A percentile compares a stretch with the other conserved stretches of the same genome.
Conservation (phyloP, 2,888 invertebrate species). For the Cephalotes varians region DNA sequence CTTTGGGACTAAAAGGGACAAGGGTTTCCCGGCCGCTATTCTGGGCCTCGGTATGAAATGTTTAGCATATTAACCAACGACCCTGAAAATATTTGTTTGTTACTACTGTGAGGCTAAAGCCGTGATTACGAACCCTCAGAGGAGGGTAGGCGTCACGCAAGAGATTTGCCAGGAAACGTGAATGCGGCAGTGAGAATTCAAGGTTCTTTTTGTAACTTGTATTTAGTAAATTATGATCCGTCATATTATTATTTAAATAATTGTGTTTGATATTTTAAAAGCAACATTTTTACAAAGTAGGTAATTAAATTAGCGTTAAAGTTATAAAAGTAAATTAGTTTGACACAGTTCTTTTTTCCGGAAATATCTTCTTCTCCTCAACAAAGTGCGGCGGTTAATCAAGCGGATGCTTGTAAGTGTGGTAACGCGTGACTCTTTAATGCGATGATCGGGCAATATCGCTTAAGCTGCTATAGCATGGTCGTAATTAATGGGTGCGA, state of each 20-base stretch:
- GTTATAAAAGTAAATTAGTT: conserved; percentile 1
- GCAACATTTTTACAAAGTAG: neutral
- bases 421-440: conserved; percentile 72
- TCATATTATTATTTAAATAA: conserved; percentile 8
- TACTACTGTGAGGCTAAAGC: conserved; percentile 65
- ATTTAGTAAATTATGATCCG: neutral
- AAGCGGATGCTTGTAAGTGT: conserved; percentile 51
- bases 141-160: conserved; percentile 55
- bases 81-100: conserved; percentile 67
- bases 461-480: conserved; percentile 66
- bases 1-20: conserved; percentile 77
- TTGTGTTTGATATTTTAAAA: neutral
- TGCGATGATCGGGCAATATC: conserved; percentile 71
- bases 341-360: neutral
- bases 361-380: neutral
- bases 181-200: neutral
- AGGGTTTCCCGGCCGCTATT: conserved; percentile 61
- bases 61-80: conserved; percentile 75
- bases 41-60: conserved; percentile 79
- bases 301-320: conserved; percentile 5
- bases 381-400: conserved; percentile 37
- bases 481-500: conserved; percentile 71
- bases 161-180: conserved; percentile 41
- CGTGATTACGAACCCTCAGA: conserved; percentile 68
- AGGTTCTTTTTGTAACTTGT: neutral